Conservation (phyloP, 2,888 invertebrate genomes). For the Conchocele bisecta region DNA sequence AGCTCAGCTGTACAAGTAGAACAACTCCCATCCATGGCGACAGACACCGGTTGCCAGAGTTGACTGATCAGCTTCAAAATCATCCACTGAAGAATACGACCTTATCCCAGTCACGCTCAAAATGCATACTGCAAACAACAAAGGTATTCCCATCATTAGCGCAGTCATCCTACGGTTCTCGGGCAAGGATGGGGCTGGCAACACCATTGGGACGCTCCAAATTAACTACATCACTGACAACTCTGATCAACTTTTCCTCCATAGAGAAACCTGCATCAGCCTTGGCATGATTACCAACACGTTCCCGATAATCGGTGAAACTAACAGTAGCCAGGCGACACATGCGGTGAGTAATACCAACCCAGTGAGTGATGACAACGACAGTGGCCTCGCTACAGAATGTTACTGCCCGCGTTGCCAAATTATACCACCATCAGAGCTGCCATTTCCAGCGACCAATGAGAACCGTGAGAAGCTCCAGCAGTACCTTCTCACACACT, state of each 20-base stretch:
- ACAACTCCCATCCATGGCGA: too few species aligned
- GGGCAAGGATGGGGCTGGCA: conserved; percentile 23
- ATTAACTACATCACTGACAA: conserved; percentile 59
- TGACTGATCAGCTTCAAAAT: conserved; percentile 63
- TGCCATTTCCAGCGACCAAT: conserved; percentile 58
- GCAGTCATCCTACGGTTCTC: conserved; percentile 57
- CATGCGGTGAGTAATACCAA: too few species aligned
- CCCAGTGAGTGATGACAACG: not conserved
- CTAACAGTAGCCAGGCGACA: too few species aligned
- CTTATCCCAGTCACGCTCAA: conserved; percentile 67
- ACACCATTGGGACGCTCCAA: conserved; percentile 52
- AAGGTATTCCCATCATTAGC: conserved; percentile 60
- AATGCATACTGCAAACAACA: conserved; percentile 66
- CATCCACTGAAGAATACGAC: conserved; percentile 32
- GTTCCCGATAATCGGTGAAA: conserved; percentile 53
- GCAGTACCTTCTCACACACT: conserved; percentile 57
- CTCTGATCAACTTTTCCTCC: conserved; percentile 60
- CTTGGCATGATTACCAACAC: conserved; percentile 52
- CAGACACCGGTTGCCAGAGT: conserved; percentile 63
- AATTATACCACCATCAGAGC: conserved; percentile 34
- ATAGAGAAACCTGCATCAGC: conserved; percentile 54
- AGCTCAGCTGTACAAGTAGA: not conserved
- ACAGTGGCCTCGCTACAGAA: too few species aligned
- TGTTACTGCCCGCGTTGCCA: too few species aligned
- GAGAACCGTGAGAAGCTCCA: conserved; percentile 47